These are phyloP conservation scores for Nephotettix cincticeps DNA, from an alignment of 1,140 invertebrate species.

Conservation along the genomic window DNA sequence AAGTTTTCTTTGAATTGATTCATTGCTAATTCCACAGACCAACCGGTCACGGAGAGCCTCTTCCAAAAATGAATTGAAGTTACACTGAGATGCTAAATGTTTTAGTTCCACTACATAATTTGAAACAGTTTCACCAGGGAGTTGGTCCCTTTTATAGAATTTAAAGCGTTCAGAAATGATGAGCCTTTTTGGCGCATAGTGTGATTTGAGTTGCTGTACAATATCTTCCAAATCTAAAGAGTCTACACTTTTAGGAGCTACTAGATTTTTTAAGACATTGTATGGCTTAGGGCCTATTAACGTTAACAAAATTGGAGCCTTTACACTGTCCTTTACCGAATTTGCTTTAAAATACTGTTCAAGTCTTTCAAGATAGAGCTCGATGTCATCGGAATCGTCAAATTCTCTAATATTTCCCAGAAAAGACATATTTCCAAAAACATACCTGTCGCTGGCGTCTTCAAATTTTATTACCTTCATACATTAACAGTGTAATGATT, in stretches of 20 bases:
- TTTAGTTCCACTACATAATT: not conserved
- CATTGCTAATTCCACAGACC: not conserved
- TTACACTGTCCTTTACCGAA: not conserved
- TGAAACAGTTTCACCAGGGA: not conserved
- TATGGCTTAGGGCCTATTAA: not conserved
- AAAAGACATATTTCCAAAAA: no score
- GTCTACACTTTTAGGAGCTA: not conserved
- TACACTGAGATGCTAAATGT: not conserved
- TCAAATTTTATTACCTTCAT: no score
- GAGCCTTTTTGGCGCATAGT: not conserved
- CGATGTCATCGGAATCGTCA: no score
- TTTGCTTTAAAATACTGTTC: not conserved
- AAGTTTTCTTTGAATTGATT: not conserved
- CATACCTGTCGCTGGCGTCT: no score
- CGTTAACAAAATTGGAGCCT: not conserved
- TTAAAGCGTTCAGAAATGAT: not conserved
- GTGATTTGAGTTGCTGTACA: no score
- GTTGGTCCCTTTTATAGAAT: not conserved
- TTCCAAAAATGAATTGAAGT: not conserved
- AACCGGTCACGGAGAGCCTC: not conserved
- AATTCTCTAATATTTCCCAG: no score
- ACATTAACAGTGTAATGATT: no score
- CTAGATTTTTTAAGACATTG: not conserved
- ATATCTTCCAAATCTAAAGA: not conserved
- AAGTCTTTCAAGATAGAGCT: not conserved